Evolutionary conservation across 2,113 vertebrate genomes (phyloP).

Genomic region (Neogale vison): DNA sequence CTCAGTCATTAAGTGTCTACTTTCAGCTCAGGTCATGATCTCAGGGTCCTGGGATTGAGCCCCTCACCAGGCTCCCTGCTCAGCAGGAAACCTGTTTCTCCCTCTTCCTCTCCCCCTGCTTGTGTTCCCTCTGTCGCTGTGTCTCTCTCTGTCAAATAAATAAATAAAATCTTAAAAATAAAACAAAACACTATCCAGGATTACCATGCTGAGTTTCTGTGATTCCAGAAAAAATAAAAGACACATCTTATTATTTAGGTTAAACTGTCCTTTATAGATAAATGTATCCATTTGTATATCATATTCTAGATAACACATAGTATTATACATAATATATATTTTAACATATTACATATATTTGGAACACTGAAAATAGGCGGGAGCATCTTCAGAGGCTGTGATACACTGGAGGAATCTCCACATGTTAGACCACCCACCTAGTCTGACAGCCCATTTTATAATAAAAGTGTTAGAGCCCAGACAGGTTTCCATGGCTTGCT

Average conservation of each 20-base stretch:
- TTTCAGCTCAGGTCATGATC: no score
- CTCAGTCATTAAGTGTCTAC: no score
- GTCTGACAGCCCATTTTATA: not conserved
- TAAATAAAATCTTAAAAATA: no score
- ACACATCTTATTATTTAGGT: not conserved
- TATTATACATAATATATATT: not conserved
- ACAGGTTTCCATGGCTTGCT: not conserved
- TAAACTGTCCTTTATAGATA: not conserved
- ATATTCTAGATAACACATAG: not conserved
- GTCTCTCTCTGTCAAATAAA: no score
- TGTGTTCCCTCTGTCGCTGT: no score
- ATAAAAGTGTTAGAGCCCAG: not conserved
- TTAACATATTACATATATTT: not conserved
- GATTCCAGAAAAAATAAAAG: not conserved
- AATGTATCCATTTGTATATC: not conserved
- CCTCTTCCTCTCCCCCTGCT: no score
- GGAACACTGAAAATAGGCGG: not conserved
- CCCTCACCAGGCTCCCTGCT: no score
- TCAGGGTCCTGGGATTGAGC: no score
- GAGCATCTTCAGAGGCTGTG: not conserved
- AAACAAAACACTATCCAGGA: not conserved
- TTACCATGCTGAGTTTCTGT: not conserved
- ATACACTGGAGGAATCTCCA: rapidly evolving
- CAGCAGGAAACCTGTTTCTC: no score
- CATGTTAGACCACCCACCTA: not conserved